Evolutionary conservation across 1,140 invertebrate species (phyloP).

Genomic region (Aphelenchoides besseyi): DNA sequence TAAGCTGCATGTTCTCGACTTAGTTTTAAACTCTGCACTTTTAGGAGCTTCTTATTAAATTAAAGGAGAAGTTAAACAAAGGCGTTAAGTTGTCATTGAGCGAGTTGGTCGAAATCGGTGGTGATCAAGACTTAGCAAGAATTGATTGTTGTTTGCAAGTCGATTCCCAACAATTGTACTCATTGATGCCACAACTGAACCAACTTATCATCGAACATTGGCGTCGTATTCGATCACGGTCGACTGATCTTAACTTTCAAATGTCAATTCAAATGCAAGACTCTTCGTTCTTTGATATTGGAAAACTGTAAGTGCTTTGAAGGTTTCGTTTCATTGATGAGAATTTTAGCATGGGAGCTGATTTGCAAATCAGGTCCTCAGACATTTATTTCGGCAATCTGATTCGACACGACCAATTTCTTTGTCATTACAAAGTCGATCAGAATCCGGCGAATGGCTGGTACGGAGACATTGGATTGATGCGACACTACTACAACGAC

Average conservation of each 20-base stretch:
- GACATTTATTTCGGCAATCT: slow-evolving; percentile 15
- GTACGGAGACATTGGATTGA: neutral
- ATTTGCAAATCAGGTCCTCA: neutral
- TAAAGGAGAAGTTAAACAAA: neutral
- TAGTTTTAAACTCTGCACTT: neutral
- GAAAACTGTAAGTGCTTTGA: neutral
- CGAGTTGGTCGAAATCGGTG: neutral
- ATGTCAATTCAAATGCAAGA: slow-evolving; percentile 3
- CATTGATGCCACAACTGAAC: neutral
- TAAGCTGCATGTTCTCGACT: neutral
- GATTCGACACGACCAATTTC: neutral
- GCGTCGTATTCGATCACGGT: neutral
- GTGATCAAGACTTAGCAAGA: neutral
- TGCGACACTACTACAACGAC: slow-evolving; percentile 6
- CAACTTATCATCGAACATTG: neutral
- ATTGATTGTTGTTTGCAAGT: neutral
- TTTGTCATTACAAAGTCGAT: slow-evolving; percentile 7
- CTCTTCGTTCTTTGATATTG: neutral
- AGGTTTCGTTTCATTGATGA: neutral
- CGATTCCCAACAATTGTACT: neutral
- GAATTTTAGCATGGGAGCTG: neutral
- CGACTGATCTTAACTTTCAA: neutral
- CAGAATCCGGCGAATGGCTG: neutral
- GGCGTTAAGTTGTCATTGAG: neutral
- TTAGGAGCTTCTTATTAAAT: neutral